Evolutionary conservation across 2,113 vertebrate species (phyloP), one percentile per base, ranked within the genome.

Genomic region (Abramis brama): DNA sequence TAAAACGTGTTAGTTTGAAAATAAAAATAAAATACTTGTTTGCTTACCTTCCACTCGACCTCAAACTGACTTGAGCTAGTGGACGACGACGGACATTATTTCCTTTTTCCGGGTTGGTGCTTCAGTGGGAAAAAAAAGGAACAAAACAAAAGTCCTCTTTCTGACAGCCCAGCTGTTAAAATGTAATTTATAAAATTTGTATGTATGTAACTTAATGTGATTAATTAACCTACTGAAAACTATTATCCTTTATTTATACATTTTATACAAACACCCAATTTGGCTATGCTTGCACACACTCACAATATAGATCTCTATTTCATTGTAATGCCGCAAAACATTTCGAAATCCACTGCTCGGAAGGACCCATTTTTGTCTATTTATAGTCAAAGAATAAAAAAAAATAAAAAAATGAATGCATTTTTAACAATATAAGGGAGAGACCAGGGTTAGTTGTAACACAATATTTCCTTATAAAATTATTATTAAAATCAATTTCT

Each of bases 21-120:
- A 33, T 33, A 33, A 43, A 43, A 43, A 43, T 1, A 59, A 47
- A 75, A 79, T 43, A 84, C 47, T 86, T 70, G n/a, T 81, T 27
- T 12, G 12, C 87, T 86, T 82, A 88, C 88, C 88, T 86, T 86
- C 77, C 84, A 60, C 82, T 86, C 85, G 82, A 86, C 77, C 88
- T 88, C 68, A 81, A 83, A 30, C 75, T 89, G 82, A 50, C 36
- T 86, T 39, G 60, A 71, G 59, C 87, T 86, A 84, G 85, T 76
- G 73, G 81, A 79, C 66, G 70, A 84, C 85, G 39, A 64, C 57
- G 50, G 19, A 81, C 88, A 86, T 89, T 78, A 86, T 86, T 89
- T 89, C 85, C 82, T 82, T 77, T 82, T 89, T 89, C 88, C 88
- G 77, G 83, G 52, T 84, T 73, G 11, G 39, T 17, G 47, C 79